phyloP scores from a whole-genome alignment of 2,113 vertebrate species.

The Desmodus rotundus region DNA sequence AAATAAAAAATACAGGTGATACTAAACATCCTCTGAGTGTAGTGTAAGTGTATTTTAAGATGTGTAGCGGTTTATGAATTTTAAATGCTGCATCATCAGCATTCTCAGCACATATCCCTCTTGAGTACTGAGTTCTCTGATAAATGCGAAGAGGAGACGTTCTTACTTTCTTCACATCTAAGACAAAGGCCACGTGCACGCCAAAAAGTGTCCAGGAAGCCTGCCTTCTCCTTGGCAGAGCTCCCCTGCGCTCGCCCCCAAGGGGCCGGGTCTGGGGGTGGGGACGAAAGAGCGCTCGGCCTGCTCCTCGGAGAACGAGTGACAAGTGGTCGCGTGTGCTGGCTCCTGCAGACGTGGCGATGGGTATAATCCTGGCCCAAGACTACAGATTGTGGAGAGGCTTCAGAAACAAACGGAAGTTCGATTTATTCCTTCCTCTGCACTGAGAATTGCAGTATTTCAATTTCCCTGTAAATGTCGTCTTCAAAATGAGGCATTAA shows the following conservation, averaged over 20 bases:
- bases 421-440: background rate
- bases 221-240: background rate
- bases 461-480: background rate
- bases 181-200: background rate
- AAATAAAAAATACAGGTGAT: background rate
- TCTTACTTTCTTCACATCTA: background rate
- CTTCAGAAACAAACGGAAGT: slow-evolving; percentile 10
- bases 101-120: background rate
- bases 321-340: background rate
- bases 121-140: background rate
- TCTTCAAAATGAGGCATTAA: background rate
- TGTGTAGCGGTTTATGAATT: background rate
- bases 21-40: background rate
- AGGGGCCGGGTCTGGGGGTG: background rate
- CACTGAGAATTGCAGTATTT: background rate
- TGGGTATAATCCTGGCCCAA: background rate
- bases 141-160: background rate
- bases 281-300: background rate
- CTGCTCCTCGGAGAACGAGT: background rate
- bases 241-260: background rate
- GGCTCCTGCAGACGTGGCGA: background rate
- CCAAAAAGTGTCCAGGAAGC: background rate
- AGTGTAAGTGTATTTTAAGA: background rate
- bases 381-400: background rate
- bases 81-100: background rate